A percentile compares a stretch with the other conserved stretches of the same genome.
Conservation (phyloP, 2,888 invertebrate species). For the Cantharis rufa region DNA sequence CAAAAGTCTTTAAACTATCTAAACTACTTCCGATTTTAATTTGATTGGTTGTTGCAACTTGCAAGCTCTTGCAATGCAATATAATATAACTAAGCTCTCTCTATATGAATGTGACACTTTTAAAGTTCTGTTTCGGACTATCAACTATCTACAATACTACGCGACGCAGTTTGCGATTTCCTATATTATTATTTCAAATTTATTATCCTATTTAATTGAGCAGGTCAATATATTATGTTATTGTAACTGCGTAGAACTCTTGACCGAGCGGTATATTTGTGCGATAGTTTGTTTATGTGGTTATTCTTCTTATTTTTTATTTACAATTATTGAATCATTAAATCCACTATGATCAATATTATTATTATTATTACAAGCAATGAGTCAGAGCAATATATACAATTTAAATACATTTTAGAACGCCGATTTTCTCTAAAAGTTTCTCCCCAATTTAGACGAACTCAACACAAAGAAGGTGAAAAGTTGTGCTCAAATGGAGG, state of each 20-base stretch:
- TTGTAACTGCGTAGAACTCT: neutral
- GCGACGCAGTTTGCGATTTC: no score
- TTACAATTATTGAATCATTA: neutral
- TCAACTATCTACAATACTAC: no score
- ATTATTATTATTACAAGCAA: neutral
- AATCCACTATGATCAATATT: neutral
- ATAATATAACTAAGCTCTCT: no score
- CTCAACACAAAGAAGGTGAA: constrained; percentile 21
- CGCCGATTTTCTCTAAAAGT: neutral
- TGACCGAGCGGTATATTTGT: neutral
- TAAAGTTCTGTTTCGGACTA: no score
- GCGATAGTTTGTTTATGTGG: neutral
- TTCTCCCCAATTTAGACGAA: neutral
- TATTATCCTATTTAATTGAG: no score
- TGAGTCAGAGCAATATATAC: neutral
- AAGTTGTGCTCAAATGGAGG: constrained; percentile 53
- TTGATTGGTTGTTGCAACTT: no score
- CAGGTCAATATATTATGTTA: neutral
- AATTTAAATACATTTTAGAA: neutral
- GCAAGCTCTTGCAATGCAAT: no score
- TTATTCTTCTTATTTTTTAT: neutral
- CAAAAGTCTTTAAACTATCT: no score
- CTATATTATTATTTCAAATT: neutral
- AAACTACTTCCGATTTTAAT: no score
- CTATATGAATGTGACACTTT: no score